Evolutionary conservation across 1,140 invertebrate genomes (phyloP), one percentile per base, ranked within the genome.

Genomic region (Ceratosolen solmsi): DNA sequence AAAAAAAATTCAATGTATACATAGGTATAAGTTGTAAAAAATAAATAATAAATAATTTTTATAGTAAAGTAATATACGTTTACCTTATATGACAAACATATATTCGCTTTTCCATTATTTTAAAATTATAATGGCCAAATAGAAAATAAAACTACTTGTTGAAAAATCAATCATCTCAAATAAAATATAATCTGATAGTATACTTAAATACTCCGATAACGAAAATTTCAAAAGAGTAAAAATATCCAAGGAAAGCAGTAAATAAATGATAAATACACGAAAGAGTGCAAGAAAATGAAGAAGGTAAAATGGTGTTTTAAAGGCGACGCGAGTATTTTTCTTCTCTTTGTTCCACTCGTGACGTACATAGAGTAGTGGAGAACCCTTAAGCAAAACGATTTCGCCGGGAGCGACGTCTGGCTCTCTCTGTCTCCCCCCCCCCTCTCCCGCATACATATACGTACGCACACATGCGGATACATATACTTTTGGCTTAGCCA

Each of bases 341-440:
- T 41, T 79, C 65, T 56, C 49, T 79, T 38, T 71, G 17, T 68
- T 46, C 56, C 51, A 25, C 68, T 79, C 65, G 77, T 27, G 15
- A 49, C 27, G 58, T 27, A 33, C 49, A 33, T 33, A 27, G 63
- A 68, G 33, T 38, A 38, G 17, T 38, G n/a, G 71, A 80, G 79
- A 27, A 72, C 75, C 41, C 82, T 79, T 58, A 41, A 81, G 73
- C 73, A 81, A 81, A 81, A 56, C 73, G 72, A 81, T 81, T 76
- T 76, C 17, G 80, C 80, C 51, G 20, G 58, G 27, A 33, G 73
- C 80, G 17, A 68, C 49, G 68, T 51, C 41, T 72, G 38, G 25
- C 30, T 65, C 22, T 41, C 41, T 20, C 60, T 58, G 41, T 20
- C 41, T 27, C 58, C 25, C 58, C 13, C 58, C n/a, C 11, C 63